A percentile compares a stretch with the other conserved stretches of the same genome.
These are phyloP conservation scores for Dusona sp. DNA, from an alignment of 2,888 invertebrate genomes.

Conservation along the genomic window DNA sequence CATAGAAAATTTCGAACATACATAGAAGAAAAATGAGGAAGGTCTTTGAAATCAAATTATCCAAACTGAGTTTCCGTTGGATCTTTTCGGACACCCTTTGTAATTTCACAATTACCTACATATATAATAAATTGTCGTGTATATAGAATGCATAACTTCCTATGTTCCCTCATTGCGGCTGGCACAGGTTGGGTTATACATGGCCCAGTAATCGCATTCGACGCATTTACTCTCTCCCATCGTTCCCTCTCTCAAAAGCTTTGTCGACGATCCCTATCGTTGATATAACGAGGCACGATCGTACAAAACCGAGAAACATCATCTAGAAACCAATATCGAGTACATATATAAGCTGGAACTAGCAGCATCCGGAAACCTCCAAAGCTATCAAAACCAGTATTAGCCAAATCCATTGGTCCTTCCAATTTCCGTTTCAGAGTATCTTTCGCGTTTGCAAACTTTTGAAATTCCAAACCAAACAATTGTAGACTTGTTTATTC, in stretches of 20 bases:
- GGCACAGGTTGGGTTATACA: constrained; percentile 26
- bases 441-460: neutral
- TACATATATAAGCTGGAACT: neutral
- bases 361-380: neutral
- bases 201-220: constrained; percentile 54
- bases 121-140: neutral
- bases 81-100: neutral
- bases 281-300: neutral
- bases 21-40: too few species aligned
- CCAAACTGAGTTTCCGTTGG: neutral
- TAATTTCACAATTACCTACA: neutral
- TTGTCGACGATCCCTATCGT: constrained; percentile 6
- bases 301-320: constrained; percentile 3
- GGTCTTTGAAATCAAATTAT: too few species aligned
- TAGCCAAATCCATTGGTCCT: neutral
- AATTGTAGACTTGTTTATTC: neutral
- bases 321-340: neutral
- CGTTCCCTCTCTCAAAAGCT: neutral
- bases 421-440: neutral
- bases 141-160: constrained; percentile 25
- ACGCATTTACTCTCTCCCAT: constrained; percentile 49
- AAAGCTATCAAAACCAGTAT: neutral
- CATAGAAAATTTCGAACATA: neutral
- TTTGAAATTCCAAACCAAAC: neutral
- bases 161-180: constrained; percentile 36